Conservation (phyloP, 2,888 invertebrate species). For the Anoplius nigerrimus region DNA sequence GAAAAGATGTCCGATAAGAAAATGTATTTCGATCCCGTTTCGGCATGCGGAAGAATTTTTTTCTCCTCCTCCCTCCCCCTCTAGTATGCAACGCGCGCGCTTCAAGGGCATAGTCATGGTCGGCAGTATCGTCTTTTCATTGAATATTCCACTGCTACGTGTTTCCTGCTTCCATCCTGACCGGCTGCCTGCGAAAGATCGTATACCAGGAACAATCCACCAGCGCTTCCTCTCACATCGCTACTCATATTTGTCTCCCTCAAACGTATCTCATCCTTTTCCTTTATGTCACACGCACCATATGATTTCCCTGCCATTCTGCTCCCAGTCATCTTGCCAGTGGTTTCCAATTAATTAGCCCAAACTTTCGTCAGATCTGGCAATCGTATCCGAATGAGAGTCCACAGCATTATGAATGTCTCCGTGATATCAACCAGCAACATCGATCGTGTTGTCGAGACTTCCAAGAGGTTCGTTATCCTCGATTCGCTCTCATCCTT, state of each 20-base stretch:
- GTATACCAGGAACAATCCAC: no score
- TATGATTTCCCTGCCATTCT: no score
- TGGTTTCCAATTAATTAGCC: slow-evolving; percentile 61
- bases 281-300: no score
- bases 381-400: slow-evolving; percentile 54
- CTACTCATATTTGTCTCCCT: no score
- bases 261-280: no score
- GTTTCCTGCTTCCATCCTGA: no score
- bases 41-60: slow-evolving; percentile 51
- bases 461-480: slow-evolving; percentile 69
- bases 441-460: slow-evolving; percentile 35
- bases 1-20: slow-evolving; percentile 64
- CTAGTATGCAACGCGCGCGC: neutral
- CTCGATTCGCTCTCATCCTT: slow-evolving; percentile 62
- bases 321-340: no score
- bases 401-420: no score
- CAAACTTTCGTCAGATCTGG: slow-evolving; percentile 62
- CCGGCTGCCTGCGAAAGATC: no score
- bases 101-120: neutral
- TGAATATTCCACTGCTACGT: neutral
- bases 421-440: neutral
- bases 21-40: slow-evolving; percentile 62
- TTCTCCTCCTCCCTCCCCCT: slow-evolving; percentile 33
- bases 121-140: neutral
- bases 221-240: no score